Percentiles rank a stretch among this genome's conserved stretches.
phyloP scores from a whole-genome alignment of 2,797 vertebrate species.

The Sylvia borin region DNA sequence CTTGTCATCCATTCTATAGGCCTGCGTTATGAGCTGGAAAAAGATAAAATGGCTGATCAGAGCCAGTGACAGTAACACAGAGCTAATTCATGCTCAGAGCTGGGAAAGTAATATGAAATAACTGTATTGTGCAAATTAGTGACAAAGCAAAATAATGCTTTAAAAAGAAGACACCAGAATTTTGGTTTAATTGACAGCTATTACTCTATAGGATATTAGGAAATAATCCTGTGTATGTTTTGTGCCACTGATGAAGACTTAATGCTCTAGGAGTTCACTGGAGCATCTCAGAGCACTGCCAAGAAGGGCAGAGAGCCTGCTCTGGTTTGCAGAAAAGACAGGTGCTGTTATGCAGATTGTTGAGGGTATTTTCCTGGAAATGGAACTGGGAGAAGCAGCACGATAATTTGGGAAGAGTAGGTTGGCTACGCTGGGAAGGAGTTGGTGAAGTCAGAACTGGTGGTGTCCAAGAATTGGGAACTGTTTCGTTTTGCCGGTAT shows the following conservation, averaged over 20 bases:
- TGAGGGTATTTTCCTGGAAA: background rate
- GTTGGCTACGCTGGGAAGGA: background rate
- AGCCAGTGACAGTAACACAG: conserved; percentile 6
- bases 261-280: background rate
- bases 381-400: background rate
- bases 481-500: background rate
- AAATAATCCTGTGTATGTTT: background rate
- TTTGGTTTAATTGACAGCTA: conserved; percentile 46
- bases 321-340: background rate
- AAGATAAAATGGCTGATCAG: conserved; percentile 35
- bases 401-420: background rate
- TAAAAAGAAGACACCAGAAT: conserved; percentile 2
- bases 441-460: background rate
- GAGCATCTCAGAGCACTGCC: background rate
- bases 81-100: conserved; percentile 16
- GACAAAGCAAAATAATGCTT: conserved; percentile 28
- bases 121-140: conserved; percentile 19
- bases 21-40: conserved; percentile 61
- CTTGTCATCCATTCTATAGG: conserved; percentile 9
- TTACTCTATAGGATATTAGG: background rate
- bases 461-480: background rate
- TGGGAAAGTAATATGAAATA: background rate
- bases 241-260: conserved; percentile 18
- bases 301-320: background rate
- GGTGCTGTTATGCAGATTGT: background rate